A percentile compares a stretch with the other conserved stretches of the same genome.
Evolutionary conservation across 2,888 invertebrate genomes (phyloP).

Genomic region (Athalia cordata): DNA sequence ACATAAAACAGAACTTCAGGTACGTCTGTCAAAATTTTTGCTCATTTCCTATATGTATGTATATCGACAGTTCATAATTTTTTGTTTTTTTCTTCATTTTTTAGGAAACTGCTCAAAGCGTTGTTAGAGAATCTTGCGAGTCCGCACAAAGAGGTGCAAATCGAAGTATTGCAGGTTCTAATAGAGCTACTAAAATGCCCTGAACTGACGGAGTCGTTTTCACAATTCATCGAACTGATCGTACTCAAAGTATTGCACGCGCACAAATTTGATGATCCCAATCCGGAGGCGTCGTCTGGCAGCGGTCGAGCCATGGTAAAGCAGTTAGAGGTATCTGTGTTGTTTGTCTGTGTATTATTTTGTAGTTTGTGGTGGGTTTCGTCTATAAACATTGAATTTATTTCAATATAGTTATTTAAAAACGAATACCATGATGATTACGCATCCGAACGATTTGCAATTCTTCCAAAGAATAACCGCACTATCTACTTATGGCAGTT

Average conservation of each 20-base stretch:
- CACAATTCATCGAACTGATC: constrained; percentile 92
- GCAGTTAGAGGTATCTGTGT: constrained; percentile 69
- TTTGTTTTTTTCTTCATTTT: constrained; percentile 47
- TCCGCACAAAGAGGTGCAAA: constrained; percentile 81
- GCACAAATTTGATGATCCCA: constrained; percentile 77
- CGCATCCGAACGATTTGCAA: background rate
- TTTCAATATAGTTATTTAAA: background rate
- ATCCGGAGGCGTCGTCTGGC: constrained; percentile 57
- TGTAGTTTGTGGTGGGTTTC: background rate
- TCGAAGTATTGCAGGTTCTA: constrained; percentile 86
- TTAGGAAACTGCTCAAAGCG: constrained; percentile 79
- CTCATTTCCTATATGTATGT: background rate
- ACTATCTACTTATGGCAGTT: too few relatives aligned
- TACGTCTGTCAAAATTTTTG: constrained; percentile 50
- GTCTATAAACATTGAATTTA: background rate
- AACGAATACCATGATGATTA: background rate
- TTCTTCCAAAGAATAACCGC: too few relatives aligned
- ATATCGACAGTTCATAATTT: background rate
- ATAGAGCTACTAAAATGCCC: constrained; percentile 89
- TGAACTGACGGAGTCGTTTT: constrained; percentile 86
- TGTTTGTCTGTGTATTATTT: constrained; percentile 29
- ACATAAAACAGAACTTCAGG: constrained; percentile 70
- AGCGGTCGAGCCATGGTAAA: constrained; percentile 70
- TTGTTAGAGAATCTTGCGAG: constrained; percentile 83
- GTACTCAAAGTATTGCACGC: constrained; percentile 92